These are phyloP conservation scores for Pipistrellus pygmaeus DNA, from an alignment of 2,797 vertebrate species.

Conservation along the genomic window DNA sequence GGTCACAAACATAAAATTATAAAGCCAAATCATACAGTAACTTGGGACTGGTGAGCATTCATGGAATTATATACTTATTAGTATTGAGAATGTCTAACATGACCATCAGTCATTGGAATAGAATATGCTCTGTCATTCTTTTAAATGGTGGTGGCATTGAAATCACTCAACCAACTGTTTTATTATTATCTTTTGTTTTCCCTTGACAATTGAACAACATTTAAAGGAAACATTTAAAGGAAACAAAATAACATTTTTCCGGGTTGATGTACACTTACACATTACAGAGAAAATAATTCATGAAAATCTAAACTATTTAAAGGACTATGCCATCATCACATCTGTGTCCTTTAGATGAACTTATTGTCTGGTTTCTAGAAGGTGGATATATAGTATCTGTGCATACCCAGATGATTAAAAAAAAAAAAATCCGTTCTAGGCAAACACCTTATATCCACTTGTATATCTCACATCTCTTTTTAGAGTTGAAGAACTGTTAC, in stretches of 20 bases:
- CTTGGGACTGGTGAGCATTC: not conserved
- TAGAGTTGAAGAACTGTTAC: not conserved
- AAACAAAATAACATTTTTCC: not conserved
- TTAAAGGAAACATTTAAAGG: conserved; percentile 12
- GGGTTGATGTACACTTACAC: not conserved
- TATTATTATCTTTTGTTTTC: not conserved
- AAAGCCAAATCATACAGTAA: not conserved
- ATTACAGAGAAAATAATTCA: not conserved
- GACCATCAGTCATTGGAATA: not conserved
- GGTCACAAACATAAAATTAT: not conserved
- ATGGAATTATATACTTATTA: not conserved
- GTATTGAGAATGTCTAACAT: not conserved
- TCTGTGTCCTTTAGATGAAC: not conserved
- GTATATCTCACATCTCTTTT: not conserved
- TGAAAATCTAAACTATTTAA: not conserved
- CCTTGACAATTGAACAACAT: not conserved
- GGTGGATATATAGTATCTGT: not conserved
- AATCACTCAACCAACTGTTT: not conserved
- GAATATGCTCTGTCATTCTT: not conserved
- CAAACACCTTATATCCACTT: not conserved
- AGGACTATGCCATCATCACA: not conserved
- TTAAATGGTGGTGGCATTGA: not conserved
- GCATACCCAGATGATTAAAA: not conserved
- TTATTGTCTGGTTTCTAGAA: not conserved
- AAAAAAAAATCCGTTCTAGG: not conserved